Evolutionary conservation across 2,113 vertebrate genomes (phyloP), one percentile per base, ranked within the genome.

Genomic region (Mus pahari): DNA sequence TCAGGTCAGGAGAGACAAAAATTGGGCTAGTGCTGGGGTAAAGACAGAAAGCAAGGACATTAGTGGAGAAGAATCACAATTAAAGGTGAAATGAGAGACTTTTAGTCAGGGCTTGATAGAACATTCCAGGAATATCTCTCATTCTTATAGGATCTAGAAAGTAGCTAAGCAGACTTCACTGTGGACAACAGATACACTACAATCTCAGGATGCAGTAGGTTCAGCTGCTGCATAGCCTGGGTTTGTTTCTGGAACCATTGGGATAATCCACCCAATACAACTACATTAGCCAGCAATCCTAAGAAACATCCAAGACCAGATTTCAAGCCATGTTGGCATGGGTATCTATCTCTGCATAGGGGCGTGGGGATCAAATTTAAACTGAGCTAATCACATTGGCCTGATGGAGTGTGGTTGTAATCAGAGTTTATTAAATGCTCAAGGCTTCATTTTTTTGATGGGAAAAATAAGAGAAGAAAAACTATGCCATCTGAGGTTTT

Each of bases 401-500:
- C 53, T 50, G 68, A 17, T 58, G 33, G 39, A 62, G 2, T 28
- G 22, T n/a, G 48, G 55, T 22, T 86, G 16, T 62, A 78, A 94
- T n/a, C 48, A 88, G 22, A 71, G 78, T 90, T 91, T 36, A 84
- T 87, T 74, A 91, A 94, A 86, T 0, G 81, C 60, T 75, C 82
- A 78, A 62, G 42, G 82, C 71, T 7, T 26, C 77, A 86, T 90
- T 90, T 74, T 31, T 33, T 55, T 50, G 22, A 26, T 50, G 12
- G 36, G 58, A 86, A 96, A 91, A 42, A 89, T 62, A 92, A 89
- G 33, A 13, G n/a, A 3, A 82, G 12, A 82, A 86, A 97, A 94
- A 53, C 53, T 79, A 66, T 64, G 73, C 1, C n/a, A 90, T 9
- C 31, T 90, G 26, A 93, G 12, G 16, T 68, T 33, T 68, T 16